Conservation (phyloP, 2,113 vertebrate genomes). For the Oreotrochilus melanogaster region DNA sequence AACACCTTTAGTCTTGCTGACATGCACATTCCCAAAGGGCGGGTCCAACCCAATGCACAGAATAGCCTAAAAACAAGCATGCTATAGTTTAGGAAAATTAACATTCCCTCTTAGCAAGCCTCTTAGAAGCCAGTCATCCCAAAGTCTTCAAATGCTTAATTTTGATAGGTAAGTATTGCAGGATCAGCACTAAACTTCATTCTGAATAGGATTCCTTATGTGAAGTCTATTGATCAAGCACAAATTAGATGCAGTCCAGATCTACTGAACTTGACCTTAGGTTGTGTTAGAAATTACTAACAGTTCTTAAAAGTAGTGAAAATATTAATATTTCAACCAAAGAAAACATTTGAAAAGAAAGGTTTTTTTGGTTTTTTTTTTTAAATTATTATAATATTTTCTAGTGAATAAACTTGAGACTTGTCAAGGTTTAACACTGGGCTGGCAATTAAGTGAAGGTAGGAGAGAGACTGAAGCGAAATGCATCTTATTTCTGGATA, state of each 20-base stretch:
- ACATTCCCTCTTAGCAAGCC: background rate
- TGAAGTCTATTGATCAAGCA: background rate
- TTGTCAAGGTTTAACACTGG: too few relatives aligned
- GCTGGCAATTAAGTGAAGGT: too few relatives aligned
- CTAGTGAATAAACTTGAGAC: background rate
- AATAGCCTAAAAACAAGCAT: rapidly evolving
- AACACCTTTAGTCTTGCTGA: background rate
- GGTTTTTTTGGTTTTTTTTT: background rate
- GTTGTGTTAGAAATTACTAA: background rate
- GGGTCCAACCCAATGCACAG: background rate
- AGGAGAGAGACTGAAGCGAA: background rate
- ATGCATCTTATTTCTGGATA: background rate
- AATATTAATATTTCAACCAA: background rate
- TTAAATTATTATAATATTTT: background rate
- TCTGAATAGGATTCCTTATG: background rate
- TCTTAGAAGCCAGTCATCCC: background rate
- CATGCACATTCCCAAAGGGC: background rate
- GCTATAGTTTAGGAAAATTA: background rate
- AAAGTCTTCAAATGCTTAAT: background rate
- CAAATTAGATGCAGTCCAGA: background rate
- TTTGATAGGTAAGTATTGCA: background rate
- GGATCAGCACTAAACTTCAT: background rate
- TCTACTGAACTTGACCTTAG: background rate
- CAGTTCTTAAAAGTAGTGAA: background rate
- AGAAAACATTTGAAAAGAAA: background rate